Evolutionary conservation across 2,888 invertebrate species (phyloP), one percentile per base, ranked within the genome.

Genomic region (Eupsilia transversa): DNA sequence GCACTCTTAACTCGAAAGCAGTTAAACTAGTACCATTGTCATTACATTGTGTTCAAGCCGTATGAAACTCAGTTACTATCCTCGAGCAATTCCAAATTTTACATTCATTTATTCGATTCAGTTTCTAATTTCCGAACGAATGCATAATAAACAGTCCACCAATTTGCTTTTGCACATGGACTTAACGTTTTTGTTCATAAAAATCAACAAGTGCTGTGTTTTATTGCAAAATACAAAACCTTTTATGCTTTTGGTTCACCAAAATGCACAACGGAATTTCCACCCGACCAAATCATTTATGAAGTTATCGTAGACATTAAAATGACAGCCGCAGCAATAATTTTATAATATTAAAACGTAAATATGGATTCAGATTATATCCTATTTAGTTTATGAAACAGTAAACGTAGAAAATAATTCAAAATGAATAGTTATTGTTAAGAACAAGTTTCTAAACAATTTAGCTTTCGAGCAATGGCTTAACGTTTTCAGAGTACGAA

Each of bases 101-200:
- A 70, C 70, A 72, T 69, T 43, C 52, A 70, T 72, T 72, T 76
- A 83, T 67, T 72, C 61, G 66, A 72, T 86, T 70, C 66, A 56
- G 63, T 70, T 74, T 74, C 76, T 66, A 63, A 46, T 77, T 77
- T 66, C 60, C 69, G 41, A 79, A 64, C 56, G 73, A 83, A 72
- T 80, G 83, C 72, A 80, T 80, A 83, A 49, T 80, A 83, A 79
- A 79, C 66, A 67, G 80, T 30, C 30, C 20, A 27, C 33, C 57
- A 83, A 78, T 35, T 72, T 33, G 46, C 66, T 57, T 57, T 64
- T 67, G 63, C 46, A 14, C 38, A 54, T 20, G 52, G 41, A 63
- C 30, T 52, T 82, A 14, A 52, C 14, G 14, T 27, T 67, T 38
- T 66, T 57, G 14, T 77, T 63, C 41, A 43, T 52, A 30, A 49